phyloP scores from a whole-genome alignment of 1,140 invertebrate genomes.

The Drosophila lini region DNA sequence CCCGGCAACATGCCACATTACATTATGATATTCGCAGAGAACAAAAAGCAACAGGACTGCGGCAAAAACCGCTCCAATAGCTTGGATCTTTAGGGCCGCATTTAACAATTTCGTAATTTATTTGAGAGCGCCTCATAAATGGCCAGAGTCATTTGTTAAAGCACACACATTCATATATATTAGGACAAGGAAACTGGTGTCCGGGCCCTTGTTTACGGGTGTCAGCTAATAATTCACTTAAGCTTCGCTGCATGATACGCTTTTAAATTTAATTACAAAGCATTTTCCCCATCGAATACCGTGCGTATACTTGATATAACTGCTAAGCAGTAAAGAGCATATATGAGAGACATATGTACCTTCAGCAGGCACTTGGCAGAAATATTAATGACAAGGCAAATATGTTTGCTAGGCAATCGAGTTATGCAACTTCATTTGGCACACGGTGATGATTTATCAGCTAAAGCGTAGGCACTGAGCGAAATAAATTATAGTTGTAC shows the following conservation, averaged over 20 bases:
- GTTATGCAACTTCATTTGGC: constrained; percentile 53
- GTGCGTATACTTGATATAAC: constrained; percentile 41
- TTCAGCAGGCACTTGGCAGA: constrained; percentile 35
- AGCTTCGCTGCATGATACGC: constrained; percentile 51
- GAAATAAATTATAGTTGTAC: not conserved
- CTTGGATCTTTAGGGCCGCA: constrained; percentile 45
- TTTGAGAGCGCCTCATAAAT: constrained; percentile 75
- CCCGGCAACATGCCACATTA: constrained; percentile 21
- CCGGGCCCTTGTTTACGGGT: constrained; percentile 46
- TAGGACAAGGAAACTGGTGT: constrained; percentile 38
- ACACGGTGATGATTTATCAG: constrained; percentile 46
- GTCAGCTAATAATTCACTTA: constrained; percentile 66
- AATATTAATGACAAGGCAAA: constrained; percentile 68
- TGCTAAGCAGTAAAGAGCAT: constrained; percentile 15
- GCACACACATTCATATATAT: constrained; percentile 9
- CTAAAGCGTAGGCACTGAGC: constrained; percentile 8
- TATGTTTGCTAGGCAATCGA: constrained; percentile 56
- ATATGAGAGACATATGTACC: constrained; percentile 5
- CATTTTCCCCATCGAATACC: constrained; percentile 26
- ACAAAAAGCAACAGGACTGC: constrained; percentile 62
- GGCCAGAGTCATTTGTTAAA: constrained; percentile 61
- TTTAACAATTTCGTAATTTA: constrained; percentile 81
- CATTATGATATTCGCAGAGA: constrained; percentile 16
- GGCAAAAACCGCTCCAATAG: constrained; percentile 41
- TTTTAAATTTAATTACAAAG: constrained; percentile 71